phyloP scores from a whole-genome alignment of 2,888 invertebrate genomes.

The Agriopis leucophaearia region DNA sequence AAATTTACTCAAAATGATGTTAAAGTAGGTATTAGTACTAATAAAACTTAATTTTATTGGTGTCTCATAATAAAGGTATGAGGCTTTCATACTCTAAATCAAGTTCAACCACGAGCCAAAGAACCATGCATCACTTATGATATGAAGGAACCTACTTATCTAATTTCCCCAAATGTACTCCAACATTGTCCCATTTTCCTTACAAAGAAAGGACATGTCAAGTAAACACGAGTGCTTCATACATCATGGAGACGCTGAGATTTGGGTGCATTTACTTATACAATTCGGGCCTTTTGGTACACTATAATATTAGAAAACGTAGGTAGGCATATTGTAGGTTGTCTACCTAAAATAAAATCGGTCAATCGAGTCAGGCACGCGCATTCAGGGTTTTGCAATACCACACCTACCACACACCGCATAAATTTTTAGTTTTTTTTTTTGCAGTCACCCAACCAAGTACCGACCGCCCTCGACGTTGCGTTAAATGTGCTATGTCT shows the following conservation, averaged over 20 bases:
- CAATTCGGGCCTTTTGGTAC: too few species aligned
- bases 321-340: too few species aligned
- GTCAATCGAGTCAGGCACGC: too few species aligned
- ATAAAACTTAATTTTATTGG: too few species aligned
- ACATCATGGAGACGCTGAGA: constrained; percentile 16
- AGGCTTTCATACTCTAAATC: not conserved
- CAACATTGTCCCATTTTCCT: constrained; percentile 11
- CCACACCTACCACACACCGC: too few species aligned
- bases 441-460: constrained; percentile 40
- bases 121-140: constrained; percentile 10
- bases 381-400: too few species aligned
- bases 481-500: constrained; percentile 73
- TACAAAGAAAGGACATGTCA: constrained; percentile 18
- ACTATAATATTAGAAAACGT: too few species aligned
- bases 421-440: too few species aligned
- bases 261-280: constrained; percentile 11
- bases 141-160: not conserved
- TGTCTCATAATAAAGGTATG: too few species aligned
- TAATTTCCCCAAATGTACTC: constrained; percentile 18
- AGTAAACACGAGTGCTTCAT: constrained; percentile 12
- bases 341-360: too few species aligned
- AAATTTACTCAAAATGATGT: too few species aligned
- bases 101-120: constrained; percentile 8
- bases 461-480: constrained; percentile 77
- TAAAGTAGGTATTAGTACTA: too few species aligned